Base-by-base conservation (phyloP, 2,797 vertebrate species). In the Bradypus variegatus region DNA sequence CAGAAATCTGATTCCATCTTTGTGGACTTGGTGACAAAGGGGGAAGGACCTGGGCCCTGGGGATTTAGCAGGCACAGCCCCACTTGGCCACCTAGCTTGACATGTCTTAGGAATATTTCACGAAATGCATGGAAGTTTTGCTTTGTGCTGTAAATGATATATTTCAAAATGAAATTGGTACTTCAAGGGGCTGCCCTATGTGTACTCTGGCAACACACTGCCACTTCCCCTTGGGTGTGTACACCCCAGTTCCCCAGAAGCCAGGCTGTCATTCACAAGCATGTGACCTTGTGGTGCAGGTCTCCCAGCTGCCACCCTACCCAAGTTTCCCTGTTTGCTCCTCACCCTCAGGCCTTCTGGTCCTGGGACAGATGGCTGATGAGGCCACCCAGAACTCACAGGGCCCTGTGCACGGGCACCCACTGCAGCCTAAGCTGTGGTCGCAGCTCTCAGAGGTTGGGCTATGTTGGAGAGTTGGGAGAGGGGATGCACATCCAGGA, bases 221-320 rank as follows among this genome's bases (percentile, higher is more conserved):
- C 50, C 36, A 33, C 0, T 0, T 25, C 55, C 79, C 36, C 55
- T n/a, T 48, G 6, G 41, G 36, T 23, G 53, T 53, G 8, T 8
- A 33, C 62, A 77, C n/a, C 53, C 53, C 15, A 18, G n/a, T 12
- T n/a, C 25, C 41, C 25, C 53, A 64, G 90, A 86, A 81, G 53
- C 78, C 50, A 38, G 19, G 87, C 77, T 72, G 72, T 64, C 9
- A 2, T 33, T 33, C 18, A 15, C 21, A 78, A 84, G 62, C 86
- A 10, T 64, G 79, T 69, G 67, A 45, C 89, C 38, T 2, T 48
- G 53, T 23, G 64, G 70, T 72, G 1, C 53, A 85, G 2, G 48
- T 77, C 64, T 89, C 73, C 86, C 91, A 87, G 85, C 89, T 92
- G 90, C 60, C 62, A 50, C 53, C 13, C 64, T 48, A 55, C 33